phyloP scores from a whole-genome alignment of 2,888 invertebrate genomes.

The Cryptocheilus praepositus region DNA sequence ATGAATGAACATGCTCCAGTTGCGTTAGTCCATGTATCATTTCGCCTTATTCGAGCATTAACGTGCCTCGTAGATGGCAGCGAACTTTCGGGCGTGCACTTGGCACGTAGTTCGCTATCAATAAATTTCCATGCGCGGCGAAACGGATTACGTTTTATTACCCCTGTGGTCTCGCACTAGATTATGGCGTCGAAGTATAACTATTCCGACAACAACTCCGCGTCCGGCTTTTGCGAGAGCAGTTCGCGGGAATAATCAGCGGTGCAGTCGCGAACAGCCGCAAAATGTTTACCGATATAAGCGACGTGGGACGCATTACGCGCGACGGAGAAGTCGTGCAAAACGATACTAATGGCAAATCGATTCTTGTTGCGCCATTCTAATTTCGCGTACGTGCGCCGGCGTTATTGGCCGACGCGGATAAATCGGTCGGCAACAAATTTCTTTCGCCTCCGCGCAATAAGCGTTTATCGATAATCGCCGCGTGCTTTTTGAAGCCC shows the following conservation, averaged over 20 bases:
- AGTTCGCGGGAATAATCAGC: conserved; percentile 40
- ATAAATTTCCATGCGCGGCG: conserved; percentile 45
- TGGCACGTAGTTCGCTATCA: conserved; percentile 38
- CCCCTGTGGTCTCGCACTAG: conserved; percentile 41
- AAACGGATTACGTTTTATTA: conserved; percentile 53
- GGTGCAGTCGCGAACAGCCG: conserved; percentile 28
- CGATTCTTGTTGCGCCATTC: conserved; percentile 32
- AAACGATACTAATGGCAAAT: conserved; percentile 40
- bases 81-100: conserved; percentile 31
- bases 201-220: conserved; percentile 41
- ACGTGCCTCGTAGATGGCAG: conserved; percentile 19
- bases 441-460: conserved; percentile 18
- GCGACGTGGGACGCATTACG: conserved; percentile 14
- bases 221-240: conserved; percentile 27
- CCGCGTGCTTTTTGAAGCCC: no score
- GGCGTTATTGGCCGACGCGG: no score
- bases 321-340: conserved; percentile 30
- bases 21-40: conserved; percentile 3
- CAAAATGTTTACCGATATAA: conserved; percentile 42
- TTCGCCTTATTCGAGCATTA: conserved; percentile 29
- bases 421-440: neutral
- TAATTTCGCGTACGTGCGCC: conserved; percentile 22
- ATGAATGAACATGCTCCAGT: no score
- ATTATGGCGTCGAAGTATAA: conserved; percentile 49
- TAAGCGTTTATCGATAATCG: no score